These are phyloP conservation scores for Ariolimax columbianus DNA, from an alignment of 2,888 invertebrate species.

Conservation along the genomic window DNA sequence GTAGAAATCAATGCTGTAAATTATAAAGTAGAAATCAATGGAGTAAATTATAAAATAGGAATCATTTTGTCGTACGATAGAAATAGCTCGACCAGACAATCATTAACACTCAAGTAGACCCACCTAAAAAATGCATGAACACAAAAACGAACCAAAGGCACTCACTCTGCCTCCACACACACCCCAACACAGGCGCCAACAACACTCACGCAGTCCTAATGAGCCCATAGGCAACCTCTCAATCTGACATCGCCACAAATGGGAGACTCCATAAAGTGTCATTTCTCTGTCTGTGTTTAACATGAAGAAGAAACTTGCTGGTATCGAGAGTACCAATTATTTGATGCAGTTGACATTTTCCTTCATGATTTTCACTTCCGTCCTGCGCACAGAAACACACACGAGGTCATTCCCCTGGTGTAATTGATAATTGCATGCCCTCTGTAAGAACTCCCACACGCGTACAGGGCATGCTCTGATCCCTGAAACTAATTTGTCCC, in stretches of 20 bases:
- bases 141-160: no score
- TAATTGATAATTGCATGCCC: constrained; percentile 37
- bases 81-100: no score
- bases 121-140: no score
- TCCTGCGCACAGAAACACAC: neutral
- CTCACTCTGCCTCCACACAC: neutral
- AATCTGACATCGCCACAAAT: neutral
- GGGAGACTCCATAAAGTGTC: neutral
- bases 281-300: neutral
- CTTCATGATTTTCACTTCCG: constrained; percentile 26
- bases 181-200: neutral
- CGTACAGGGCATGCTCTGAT: neutral
- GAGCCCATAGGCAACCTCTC: neutral
- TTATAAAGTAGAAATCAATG: no score
- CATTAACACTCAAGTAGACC: no score
- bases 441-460: no score
- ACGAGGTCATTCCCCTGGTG: neutral
- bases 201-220: constrained; percentile 3
- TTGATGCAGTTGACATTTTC: constrained; percentile 30
- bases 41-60: no score
- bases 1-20: no score
- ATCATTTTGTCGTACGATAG: no score
- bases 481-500: neutral
- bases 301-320: neutral
- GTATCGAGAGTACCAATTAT: constrained; percentile 34